A percentile compares a stretch with the other conserved stretches of the same genome.
Conservation (phyloP, 2,797 vertebrate species). For the Labeo calbasu region DNA sequence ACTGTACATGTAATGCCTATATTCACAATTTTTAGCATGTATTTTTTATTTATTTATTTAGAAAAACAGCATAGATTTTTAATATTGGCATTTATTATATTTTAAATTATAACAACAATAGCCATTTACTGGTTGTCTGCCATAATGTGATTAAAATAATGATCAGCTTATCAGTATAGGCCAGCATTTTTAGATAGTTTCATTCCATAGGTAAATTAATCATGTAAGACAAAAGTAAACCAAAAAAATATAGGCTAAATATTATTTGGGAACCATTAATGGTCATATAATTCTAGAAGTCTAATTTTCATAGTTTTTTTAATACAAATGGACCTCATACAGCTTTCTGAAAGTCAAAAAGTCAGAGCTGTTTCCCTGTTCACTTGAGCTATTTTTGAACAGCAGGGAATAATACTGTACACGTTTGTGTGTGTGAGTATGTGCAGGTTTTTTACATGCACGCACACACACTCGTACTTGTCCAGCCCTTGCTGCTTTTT, state of each 20-base stretch:
- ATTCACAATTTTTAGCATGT: background rate
- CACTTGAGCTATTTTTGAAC: background rate
- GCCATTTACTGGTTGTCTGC: background rate
- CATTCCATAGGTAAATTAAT: background rate
- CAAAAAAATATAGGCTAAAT: background rate
- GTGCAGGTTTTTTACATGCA: slow-evolving; percentile 23
- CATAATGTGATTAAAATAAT: background rate
- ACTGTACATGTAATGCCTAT: background rate
- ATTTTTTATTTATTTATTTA: background rate
- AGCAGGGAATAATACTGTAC: slow-evolving; percentile 19
- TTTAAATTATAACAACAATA: background rate
- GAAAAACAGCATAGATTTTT: background rate
- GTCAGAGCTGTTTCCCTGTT: background rate
- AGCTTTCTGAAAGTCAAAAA: background rate
- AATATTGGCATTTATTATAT: background rate
- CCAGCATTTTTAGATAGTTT: background rate
- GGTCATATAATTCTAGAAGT: background rate
- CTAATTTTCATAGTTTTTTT: background rate
- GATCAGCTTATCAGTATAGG: background rate
- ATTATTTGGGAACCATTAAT: background rate
- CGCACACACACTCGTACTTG: background rate
- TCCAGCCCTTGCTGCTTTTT: slow-evolving; percentile 76
- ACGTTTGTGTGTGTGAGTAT: slow-evolving; percentile 48
- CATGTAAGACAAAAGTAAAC: background rate
- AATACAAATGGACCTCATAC: background rate